Conservation (phyloP, 2,797 vertebrate genomes). For the Stomatorhinus walkeri region DNA sequence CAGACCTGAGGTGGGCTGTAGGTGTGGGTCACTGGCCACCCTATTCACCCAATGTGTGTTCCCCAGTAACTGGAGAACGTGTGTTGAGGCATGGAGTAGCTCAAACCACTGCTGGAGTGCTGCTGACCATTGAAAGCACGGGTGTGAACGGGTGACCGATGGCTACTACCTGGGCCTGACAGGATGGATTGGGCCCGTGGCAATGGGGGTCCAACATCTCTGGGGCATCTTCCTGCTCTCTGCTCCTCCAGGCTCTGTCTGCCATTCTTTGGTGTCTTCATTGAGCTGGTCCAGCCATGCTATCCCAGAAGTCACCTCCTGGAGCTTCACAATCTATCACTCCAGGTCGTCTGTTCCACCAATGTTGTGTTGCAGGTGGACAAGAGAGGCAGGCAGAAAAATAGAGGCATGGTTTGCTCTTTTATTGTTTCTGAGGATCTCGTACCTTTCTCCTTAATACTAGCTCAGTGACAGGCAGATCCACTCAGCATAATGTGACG, state of each 20-base stretch:
- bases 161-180: not conserved
- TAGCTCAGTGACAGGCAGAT: not conserved
- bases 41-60: too few relatives aligned
- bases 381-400: not conserved
- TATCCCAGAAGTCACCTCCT: not conserved
- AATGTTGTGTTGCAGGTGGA: not conserved
- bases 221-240: not conserved
- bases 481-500: not conserved
- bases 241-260: not conserved
- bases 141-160: not conserved
- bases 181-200: not conserved
- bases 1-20: not conserved
- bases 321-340: not conserved
- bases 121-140: not conserved
- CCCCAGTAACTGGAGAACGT: too few relatives aligned
- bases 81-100: not conserved
- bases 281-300: not conserved
- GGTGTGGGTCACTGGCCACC: not conserved
- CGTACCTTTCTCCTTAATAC: not conserved
- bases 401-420: not conserved
- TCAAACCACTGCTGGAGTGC: not conserved
- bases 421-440: not conserved
- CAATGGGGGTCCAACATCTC: not conserved
- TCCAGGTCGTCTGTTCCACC: not conserved
- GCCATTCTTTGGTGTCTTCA: not conserved